Evolutionary conservation across 1,140 invertebrate genomes (phyloP).

Genomic region (Drosophila mojavensis): DNA sequence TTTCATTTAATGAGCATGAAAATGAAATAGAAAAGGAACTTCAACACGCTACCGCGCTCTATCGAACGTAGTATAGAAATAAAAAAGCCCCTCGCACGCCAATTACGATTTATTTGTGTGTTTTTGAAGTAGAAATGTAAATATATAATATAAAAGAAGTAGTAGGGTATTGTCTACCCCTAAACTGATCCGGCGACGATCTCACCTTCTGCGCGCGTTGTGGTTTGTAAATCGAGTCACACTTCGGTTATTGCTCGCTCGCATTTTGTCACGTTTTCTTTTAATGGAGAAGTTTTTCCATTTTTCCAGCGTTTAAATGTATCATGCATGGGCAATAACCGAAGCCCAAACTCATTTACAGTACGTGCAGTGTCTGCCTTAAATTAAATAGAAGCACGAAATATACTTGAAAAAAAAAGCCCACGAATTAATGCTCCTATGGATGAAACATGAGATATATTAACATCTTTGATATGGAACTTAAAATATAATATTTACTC

Average conservation of each 20-base stretch:
- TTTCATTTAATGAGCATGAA: conserved; percentile 74
- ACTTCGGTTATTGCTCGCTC: conserved; percentile 55
- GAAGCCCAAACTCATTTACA: conserved; percentile 60
- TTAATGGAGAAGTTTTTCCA: conserved; percentile 41
- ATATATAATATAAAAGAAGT: conserved; percentile 35
- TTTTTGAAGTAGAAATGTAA: conserved; percentile 71
- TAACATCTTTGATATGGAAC: too few species aligned
- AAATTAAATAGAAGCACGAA: conserved; percentile 40
- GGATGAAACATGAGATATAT: too few species aligned
- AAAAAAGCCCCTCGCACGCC: conserved; percentile 73
- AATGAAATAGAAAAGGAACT: conserved; percentile 59
- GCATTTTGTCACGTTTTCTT: conserved; percentile 78
- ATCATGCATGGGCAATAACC: conserved; percentile 66
- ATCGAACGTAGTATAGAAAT: conserved; percentile 32
- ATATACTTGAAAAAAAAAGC: not conserved
- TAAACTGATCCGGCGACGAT: conserved; percentile 36
- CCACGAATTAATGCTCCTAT: too few species aligned
- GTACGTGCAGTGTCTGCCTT: conserved; percentile 60
- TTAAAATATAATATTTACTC: too few species aligned
- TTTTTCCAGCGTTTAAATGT: conserved; percentile 76
- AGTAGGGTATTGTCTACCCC: conserved; percentile 2
- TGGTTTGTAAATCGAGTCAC: conserved; percentile 61
- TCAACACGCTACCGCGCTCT: conserved; percentile 40
- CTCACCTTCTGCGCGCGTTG: conserved; percentile 55
- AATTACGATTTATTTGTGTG: conserved; percentile 80